Conservation (phyloP, 2,888 invertebrate genomes). For the Orthosia incerta region DNA sequence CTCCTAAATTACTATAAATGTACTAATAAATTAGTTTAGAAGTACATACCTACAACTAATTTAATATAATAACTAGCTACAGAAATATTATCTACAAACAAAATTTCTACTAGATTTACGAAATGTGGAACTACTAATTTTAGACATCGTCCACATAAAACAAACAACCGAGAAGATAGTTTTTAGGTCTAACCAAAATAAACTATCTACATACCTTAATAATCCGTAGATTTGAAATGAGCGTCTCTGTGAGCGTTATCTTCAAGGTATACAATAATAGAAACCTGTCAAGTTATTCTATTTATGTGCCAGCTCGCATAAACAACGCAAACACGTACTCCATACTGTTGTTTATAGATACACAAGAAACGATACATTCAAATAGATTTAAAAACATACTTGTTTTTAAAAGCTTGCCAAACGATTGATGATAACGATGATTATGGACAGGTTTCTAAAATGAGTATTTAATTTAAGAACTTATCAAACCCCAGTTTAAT, state of each 20-base stretch:
- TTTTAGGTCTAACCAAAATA: conserved; percentile 11
- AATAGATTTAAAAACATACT: conserved; percentile 1
- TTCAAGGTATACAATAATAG: conserved; percentile 52
- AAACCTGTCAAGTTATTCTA: conserved; percentile 66
- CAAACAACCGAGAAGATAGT: not conserved
- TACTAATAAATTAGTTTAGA: too few relatives aligned
- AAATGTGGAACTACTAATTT: too few relatives aligned
- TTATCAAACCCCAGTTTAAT: too few relatives aligned
- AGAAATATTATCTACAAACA: not conserved
- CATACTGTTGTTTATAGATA: conserved; percentile 17
- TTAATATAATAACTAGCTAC: not conserved
- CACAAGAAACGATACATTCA: conserved; percentile 5
- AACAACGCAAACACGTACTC: conserved; percentile 21
- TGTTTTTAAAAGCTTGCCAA: not conserved
- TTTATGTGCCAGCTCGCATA: conserved; percentile 44
- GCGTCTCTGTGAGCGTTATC: conserved; percentile 22
- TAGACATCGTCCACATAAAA: not conserved
- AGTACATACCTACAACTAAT: not conserved
- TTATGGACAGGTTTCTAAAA: too few relatives aligned
- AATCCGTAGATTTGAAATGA: conserved; percentile 6
- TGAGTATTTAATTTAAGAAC: too few relatives aligned
- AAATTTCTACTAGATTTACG: not conserved
- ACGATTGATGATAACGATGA: not conserved
- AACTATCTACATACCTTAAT: not conserved
- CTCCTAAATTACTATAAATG: too few relatives aligned